Conservation (phyloP, 1,140 invertebrate genomes). For the Holcopasites calliopsidis region DNA sequence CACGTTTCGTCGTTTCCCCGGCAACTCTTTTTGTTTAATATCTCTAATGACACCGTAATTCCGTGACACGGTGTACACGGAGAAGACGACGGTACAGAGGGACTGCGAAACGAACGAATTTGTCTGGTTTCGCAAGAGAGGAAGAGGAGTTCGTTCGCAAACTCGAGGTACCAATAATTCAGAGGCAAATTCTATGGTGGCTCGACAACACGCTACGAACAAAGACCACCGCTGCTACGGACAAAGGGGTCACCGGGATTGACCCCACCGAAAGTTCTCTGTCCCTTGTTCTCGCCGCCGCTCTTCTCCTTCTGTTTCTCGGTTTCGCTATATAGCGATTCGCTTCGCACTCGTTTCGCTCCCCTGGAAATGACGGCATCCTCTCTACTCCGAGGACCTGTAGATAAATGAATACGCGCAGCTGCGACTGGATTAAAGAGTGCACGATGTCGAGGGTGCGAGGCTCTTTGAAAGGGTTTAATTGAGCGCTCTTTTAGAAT, state of each 20-base stretch:
- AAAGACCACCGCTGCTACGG: conserved; percentile 25
- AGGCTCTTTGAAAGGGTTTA: background rate
- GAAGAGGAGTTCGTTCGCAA: background rate
- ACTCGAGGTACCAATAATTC: conserved; percentile 38
- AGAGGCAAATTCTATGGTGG: conserved; percentile 45
- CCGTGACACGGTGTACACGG: no score
- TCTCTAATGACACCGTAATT: no score
- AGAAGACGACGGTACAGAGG: background rate
- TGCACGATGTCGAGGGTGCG: background rate
- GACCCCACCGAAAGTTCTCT: conserved; percentile 21
- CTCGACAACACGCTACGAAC: conserved; percentile 26
- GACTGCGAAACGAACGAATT: background rate
- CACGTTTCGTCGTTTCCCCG: no score
- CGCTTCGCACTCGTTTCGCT: background rate
- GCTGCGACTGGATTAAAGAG: conserved; percentile 15
- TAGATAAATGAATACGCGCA: conserved; percentile 15
- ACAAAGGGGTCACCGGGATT: conserved; percentile 40
- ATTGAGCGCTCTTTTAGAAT: background rate
- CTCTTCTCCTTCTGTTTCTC: background rate
- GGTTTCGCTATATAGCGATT: background rate
- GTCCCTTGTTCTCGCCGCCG: background rate
- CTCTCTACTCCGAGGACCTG: background rate
- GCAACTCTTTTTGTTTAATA: no score
- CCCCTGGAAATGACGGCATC: no score
- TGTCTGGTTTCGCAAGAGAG: background rate